phyloP scores from a whole-genome alignment of 2,113 vertebrate genomes.

The Syrrhaptes paradoxus region DNA sequence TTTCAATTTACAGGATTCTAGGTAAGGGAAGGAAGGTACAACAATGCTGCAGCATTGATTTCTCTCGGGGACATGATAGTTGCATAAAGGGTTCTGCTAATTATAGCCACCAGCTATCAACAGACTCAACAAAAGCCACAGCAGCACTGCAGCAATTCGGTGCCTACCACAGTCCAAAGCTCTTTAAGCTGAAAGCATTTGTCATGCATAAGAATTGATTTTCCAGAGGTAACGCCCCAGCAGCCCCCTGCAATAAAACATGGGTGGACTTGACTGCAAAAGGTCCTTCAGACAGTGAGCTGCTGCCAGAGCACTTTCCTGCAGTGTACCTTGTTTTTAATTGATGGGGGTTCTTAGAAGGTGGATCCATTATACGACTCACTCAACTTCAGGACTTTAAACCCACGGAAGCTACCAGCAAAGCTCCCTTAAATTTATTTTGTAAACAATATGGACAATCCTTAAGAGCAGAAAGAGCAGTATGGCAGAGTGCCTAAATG shows the following conservation, averaged over 20 bases:
- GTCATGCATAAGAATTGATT: neutral
- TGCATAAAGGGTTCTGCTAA: slow-evolving; percentile 23
- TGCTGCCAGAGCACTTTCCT: neutral
- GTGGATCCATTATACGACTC: neutral
- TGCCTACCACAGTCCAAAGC: neutral
- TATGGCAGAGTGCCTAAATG: neutral
- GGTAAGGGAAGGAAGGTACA: neutral
- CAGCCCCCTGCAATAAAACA: neutral
- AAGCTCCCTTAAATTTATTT: neutral
- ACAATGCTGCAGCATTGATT: neutral
- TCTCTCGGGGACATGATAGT: neutral
- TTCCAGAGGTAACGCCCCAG: neutral
- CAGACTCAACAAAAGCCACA: neutral
- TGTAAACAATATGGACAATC: neutral
- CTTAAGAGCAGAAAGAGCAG: neutral
- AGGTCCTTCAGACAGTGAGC: neutral
- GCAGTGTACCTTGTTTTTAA: neutral
- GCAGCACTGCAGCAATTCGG: neutral
- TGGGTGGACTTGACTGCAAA: neutral
- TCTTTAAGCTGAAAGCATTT: neutral
- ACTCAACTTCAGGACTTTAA: neutral
- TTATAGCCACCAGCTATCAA: slow-evolving; percentile 12
- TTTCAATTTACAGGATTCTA: neutral
- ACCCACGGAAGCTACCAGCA: neutral
- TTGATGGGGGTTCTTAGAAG: neutral